Base-by-base conservation (phyloP, 2,113 vertebrate genomes). In the Triplophysa siluroides region DNA sequence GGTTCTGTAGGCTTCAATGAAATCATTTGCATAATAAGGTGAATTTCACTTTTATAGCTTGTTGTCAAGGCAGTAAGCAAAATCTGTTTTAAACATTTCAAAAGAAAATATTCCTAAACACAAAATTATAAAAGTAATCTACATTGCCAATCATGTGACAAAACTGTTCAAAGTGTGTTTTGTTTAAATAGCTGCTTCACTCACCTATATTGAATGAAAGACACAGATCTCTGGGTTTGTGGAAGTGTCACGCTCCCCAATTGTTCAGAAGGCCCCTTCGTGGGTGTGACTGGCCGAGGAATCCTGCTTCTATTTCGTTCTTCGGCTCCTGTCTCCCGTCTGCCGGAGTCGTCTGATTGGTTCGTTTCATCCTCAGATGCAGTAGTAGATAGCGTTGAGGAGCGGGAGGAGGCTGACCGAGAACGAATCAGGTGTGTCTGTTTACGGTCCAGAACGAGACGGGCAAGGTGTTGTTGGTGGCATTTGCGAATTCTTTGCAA, bases 301-400 rank as follows among this genome's bases (percentile, higher is more conserved):
- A 96, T 96, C 75, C 92, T 91, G 86, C 95, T 96, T 78, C 93
- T 95, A 74, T 84, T 88, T 33, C 85, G 79, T 76, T 87, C 85
- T 19, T 78, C 19, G 0, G 38, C 66, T 65, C 85, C 87, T 41
- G 85, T 91, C 0, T 85, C 89, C 73, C 86, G 70, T 0, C 29
- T 64, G 26, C 33, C 56, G 0, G 91, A 87, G 24, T 94, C 94
- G 2, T 95, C 93, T 0, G 93, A 94, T 87, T 94, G 91, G 0
- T 93, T 93, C 0, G 90, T 92, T 82, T 96, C 95, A 81, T 96
- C 95, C 89, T 96, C 95, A 0, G 95, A 96, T 47, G 93, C 94
- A 0, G 95, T 94, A 64, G 92, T 91, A 0, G 95, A 95, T 18
- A 93, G 88, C 0, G 93, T 94, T 0, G 91, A 88, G 0, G 92